A percentile compares a stretch with the other conserved stretches of the same genome.
Conservation (phyloP, 2,888 invertebrate genomes). For the Phaonia tiefii region DNA sequence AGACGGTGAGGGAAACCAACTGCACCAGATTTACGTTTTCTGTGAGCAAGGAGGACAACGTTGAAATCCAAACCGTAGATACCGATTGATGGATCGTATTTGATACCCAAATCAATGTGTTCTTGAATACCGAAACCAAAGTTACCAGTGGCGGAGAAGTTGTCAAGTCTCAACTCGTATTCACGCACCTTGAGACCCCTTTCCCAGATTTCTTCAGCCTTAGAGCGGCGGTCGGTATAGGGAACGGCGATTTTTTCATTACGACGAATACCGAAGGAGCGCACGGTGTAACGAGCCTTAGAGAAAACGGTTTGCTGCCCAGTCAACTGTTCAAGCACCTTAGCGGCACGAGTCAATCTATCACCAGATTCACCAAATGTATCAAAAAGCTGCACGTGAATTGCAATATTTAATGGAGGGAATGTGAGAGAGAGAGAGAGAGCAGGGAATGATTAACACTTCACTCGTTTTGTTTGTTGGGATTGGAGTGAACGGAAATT, state of each 20-base stretch:
- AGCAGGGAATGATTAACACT: no score
- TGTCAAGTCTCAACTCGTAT: constrained; percentile 98
- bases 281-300: constrained; percentile 95
- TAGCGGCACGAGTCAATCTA: constrained; percentile 95
- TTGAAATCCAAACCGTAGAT: constrained; percentile 99
- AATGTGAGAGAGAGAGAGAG: no score
- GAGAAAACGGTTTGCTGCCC: constrained; percentile 99
- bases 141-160: constrained; percentile 98
- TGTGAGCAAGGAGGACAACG: constrained; percentile 97
- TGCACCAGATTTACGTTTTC: constrained; percentile 94
- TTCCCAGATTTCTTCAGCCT: constrained; percentile 99
- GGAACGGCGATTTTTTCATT: constrained; percentile 99
- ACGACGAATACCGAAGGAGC: constrained; percentile 99
- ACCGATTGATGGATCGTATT: constrained; percentile 98
- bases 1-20: constrained; percentile 97
- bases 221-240: constrained; percentile 99
- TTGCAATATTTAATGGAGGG: no score
- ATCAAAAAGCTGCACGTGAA: no score
- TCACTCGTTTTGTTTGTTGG: no score
- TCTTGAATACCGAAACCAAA: constrained; percentile 99
- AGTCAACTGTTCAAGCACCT: constrained; percentile 98
- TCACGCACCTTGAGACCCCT: constrained; percentile 99
- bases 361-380: constrained; percentile 99
- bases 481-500: no score
- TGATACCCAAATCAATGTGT: constrained; percentile 99